These are phyloP conservation scores for Pseudochirops corinnae DNA, from an alignment of 2,797 vertebrate species.

Conservation along the genomic window DNA sequence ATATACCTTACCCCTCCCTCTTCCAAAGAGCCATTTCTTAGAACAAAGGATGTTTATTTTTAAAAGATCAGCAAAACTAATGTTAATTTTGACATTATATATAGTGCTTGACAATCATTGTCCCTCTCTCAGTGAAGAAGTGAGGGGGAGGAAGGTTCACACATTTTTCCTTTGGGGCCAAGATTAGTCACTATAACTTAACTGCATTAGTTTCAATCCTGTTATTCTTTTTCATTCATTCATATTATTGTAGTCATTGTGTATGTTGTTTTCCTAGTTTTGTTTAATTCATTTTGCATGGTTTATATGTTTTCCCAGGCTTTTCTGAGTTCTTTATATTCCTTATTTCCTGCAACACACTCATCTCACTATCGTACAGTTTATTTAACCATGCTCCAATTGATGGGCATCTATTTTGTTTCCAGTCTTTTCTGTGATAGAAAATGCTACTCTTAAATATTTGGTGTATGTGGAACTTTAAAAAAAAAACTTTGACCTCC, in stretches of 20 bases:
- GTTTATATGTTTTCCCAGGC: neutral
- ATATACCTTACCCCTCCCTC: neutral
- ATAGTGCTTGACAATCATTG: neutral
- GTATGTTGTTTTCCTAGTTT: neutral
- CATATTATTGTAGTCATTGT: neutral
- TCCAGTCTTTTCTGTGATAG: neutral
- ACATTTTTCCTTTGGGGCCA: neutral
- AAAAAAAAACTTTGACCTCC: no score
- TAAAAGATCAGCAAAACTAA: neutral
- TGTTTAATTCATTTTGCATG: neutral
- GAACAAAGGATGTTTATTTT: neutral
- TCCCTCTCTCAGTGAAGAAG: neutral
- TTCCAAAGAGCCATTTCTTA: neutral
- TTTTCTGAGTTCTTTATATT: neutral
- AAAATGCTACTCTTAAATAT: neutral
- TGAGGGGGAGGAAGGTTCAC: neutral
- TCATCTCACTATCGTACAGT: neutral
- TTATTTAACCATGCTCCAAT: neutral
- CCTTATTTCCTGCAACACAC: neutral
- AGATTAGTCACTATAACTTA: neutral
- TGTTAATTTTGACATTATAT: neutral
- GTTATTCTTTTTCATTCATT: neutral
- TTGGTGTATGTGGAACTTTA: neutral
- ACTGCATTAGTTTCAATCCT: neutral
- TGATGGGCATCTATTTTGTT: neutral